A percentile compares a stretch with the other conserved stretches of the same genome.
Evolutionary conservation across 2,888 invertebrate genomes (phyloP).

Genomic region (Rhyacophila evoluta): DNA sequence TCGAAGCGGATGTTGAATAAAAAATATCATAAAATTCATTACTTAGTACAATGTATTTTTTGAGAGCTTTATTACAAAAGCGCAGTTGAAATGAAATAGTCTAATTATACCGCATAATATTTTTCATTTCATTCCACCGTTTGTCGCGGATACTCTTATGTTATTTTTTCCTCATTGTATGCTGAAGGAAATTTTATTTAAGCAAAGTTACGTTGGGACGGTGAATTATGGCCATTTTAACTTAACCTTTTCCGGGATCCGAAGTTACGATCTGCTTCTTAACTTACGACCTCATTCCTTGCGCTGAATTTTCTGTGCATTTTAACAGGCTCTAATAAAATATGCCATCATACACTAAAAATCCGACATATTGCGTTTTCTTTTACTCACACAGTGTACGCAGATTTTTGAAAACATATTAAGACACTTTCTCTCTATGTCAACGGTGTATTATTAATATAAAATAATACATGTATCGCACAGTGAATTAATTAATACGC

Average conservation of each 20-base stretch:
- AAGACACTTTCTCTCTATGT: too few species aligned
- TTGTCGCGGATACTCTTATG: background rate
- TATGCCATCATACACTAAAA: background rate
- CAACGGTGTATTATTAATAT: too few species aligned
- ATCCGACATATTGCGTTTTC: background rate
- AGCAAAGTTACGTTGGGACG: background rate
- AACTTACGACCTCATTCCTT: slow-evolving; percentile 22
- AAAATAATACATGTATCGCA: too few species aligned
- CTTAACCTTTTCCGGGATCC: slow-evolving; percentile 9
- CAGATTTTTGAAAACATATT: too few species aligned
- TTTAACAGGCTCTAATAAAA: background rate
- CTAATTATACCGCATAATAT: too few species aligned
- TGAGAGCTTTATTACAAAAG: too few species aligned
- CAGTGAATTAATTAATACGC: too few species aligned
- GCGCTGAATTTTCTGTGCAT: background rate
- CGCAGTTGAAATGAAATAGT: too few species aligned
- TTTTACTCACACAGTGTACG: background rate
- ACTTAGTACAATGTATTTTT: too few species aligned
- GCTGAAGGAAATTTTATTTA: slow-evolving; percentile 9
- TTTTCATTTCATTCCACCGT: background rate
- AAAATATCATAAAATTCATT: too few species aligned
- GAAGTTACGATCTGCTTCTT: slow-evolving; percentile 22
- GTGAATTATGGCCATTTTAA: slow-evolving; percentile 12
- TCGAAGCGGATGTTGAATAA: too few species aligned
- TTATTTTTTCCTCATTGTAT: background rate